Evolutionary conservation across 2,113 vertebrate species (phyloP), one percentile per base, ranked within the genome.

Genomic region (Cyphomyrus discorhynchus): DNA sequence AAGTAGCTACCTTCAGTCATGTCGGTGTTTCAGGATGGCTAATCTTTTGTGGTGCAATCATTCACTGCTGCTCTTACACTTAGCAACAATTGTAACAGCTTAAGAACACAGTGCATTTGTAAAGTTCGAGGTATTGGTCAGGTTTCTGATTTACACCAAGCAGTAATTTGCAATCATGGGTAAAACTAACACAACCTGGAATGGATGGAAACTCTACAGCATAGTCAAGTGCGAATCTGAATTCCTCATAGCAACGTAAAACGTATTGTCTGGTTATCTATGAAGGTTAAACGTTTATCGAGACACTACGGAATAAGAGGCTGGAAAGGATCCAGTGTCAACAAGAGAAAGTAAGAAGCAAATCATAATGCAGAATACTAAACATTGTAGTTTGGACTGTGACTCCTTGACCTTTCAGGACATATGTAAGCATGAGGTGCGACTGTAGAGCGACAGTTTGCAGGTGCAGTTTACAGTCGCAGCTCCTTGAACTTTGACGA

Each of bases 291-390:
- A 87, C 15, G 85, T 87, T 87, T 87, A 87, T 53, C 50, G 13
- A 56, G 27, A 53, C n/a, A 21, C 84, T 86, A 50, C 47, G 31
- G 85, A 56, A 35, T 53, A 11, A 53, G 11, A 84, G 31, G 27
- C 50, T 87, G 85, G 85, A 87, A 87, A 19, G 27, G 31, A 87
- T 87, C 85, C 85, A 87, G 47, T 87, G 50, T 87, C 85, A 87
- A 87, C 85, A 87, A 15, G 24, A 39, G 31, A 17, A 21, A 17
- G 56, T 35, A 88, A 52, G 49, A 45, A 83, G 74, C 80, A 80
- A 80, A 80, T 89, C 19, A 56, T 49, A 70, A 88, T 42, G 47
- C 15, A 1, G 70, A 47, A 80, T 53, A 87, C 24, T 83, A 88
- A 74, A 86, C 84, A 52, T 45, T 45, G 27, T 39, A 46, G 17